Conservation (phyloP, 2,797 vertebrate genomes). For the Ctenopoma kingsleyae region DNA sequence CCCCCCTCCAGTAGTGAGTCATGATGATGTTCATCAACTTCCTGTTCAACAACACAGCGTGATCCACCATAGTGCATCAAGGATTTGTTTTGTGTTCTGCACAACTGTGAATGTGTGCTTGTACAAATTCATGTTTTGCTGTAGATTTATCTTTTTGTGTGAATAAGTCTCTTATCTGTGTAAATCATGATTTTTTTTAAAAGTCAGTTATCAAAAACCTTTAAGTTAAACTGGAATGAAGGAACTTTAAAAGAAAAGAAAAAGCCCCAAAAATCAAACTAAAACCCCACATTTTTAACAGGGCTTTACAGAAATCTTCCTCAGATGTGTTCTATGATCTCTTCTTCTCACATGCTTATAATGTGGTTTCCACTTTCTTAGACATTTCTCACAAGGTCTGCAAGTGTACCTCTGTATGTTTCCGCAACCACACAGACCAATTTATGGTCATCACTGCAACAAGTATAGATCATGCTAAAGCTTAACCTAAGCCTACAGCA, state of each 20-base stretch:
- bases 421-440: conserved; percentile 11
- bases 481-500: not conserved
- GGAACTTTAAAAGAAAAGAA: not conserved
- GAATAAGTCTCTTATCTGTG: not conserved
- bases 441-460: conserved; percentile 2
- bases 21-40: conserved; percentile 64
- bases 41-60: conserved; percentile 57
- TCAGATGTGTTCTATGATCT: not conserved
- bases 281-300: no score
- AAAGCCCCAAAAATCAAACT: not conserved
- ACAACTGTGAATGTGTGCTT: conserved; percentile 10
- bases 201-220: not conserved
- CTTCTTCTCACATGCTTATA: conserved; percentile 4
- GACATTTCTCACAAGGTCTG: conserved; percentile 12
- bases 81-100: conserved; percentile 13
- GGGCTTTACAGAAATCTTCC: not conserved
- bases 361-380: conserved; percentile 30
- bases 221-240: not conserved
- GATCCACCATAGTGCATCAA: conserved; percentile 30
- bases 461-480: conserved; percentile 21
- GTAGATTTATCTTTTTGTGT: not conserved
- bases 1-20: conserved; percentile 68
- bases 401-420: conserved; percentile 9
- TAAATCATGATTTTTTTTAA: not conserved
- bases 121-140: not conserved